Percentiles rank a stretch among this genome's conserved stretches.
phyloP scores from a whole-genome alignment of 2,888 invertebrate genomes.

The Sicus ferrugineus region DNA sequence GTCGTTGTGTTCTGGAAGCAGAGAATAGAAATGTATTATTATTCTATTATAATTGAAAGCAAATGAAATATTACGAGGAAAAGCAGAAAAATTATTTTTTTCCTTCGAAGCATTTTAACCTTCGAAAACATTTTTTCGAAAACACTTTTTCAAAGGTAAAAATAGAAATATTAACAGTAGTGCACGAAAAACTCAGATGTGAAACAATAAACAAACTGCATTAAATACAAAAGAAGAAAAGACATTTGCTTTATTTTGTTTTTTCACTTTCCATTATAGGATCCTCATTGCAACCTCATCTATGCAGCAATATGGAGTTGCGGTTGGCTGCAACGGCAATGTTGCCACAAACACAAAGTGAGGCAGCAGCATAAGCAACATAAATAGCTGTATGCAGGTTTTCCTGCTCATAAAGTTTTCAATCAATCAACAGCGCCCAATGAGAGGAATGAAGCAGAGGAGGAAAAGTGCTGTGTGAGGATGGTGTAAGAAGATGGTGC shows the following conservation, averaged over 20 bases:
- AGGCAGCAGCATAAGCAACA: slow-evolving; percentile 43
- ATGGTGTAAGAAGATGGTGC: not conserved
- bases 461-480: not conserved
- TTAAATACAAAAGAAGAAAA: not conserved
- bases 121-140: too few species aligned
- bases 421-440: slow-evolving; percentile 55
- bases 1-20: not conserved
- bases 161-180: too few species aligned
- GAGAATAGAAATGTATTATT: not conserved
- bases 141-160: too few species aligned
- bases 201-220: too few species aligned
- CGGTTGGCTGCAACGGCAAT: not conserved
- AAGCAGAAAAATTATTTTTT: not conserved
- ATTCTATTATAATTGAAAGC: not conserved
- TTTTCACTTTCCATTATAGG: not conserved
- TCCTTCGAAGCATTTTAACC: not conserved
- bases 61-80: not conserved
- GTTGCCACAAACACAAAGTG: slow-evolving; percentile 18
- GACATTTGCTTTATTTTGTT: not conserved
- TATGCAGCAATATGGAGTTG: not conserved
- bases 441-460: not conserved
- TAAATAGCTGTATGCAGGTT: slow-evolving; percentile 53
- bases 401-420: slow-evolving; percentile 54
- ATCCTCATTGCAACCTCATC: not conserved
- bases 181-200: not conserved